phyloP scores from a whole-genome alignment of 2,888 invertebrate genomes.

The Deroplatys truncata region DNA sequence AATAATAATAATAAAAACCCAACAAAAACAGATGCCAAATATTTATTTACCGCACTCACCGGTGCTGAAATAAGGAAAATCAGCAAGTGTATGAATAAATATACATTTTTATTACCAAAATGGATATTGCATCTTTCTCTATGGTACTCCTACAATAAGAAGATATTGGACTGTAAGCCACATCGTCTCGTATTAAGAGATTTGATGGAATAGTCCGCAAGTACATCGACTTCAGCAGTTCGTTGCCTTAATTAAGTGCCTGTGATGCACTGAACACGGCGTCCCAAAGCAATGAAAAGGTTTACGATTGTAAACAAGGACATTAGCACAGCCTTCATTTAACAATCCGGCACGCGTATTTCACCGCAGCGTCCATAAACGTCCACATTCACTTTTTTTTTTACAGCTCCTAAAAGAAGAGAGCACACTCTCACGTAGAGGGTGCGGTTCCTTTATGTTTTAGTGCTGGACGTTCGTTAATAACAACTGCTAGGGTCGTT shows the following conservation, averaged over 20 bases:
- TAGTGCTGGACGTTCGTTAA: background rate
- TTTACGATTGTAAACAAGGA: background rate
- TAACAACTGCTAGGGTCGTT: background rate
- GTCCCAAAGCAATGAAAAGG: background rate
- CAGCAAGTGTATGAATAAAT: too few relatives aligned
- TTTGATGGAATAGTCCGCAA: too few relatives aligned
- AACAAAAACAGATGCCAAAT: too few relatives aligned
- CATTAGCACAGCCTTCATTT: background rate
- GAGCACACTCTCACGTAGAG: background rate
- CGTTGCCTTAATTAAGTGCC: background rate
- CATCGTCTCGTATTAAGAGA: too few relatives aligned
- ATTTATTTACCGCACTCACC: too few relatives aligned
- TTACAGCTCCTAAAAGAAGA: background rate
- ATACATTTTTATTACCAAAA: too few relatives aligned
- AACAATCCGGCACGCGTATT: background rate
- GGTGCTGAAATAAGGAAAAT: too few relatives aligned
- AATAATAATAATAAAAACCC: too few relatives aligned
- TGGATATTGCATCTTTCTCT: too few relatives aligned
- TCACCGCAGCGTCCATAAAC: background rate
- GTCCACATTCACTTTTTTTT: background rate
- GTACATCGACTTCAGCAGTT: background rate
- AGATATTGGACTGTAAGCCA: too few relatives aligned
- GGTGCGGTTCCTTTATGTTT: background rate
- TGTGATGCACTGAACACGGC: background rate
- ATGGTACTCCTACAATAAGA: too few relatives aligned